These are phyloP conservation scores for Drosophila affinis DNA, from an alignment of 2,888 invertebrate genomes.

Conservation along the genomic window DNA sequence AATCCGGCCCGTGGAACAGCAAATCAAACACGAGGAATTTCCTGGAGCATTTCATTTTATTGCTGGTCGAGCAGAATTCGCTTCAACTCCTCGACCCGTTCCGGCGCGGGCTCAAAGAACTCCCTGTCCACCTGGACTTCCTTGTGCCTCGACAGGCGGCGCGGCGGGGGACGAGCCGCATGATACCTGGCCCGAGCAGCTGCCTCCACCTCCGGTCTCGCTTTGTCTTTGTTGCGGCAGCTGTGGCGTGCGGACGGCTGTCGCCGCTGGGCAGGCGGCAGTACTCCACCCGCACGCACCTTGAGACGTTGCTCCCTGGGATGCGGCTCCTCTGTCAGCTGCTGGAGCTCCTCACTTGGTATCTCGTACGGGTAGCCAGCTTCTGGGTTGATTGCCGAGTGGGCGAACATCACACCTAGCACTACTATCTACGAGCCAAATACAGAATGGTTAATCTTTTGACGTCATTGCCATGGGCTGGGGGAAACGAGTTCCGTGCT, in stretches of 20 bases:
- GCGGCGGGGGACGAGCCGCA: conserved; percentile 38
- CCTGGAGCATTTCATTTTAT: conserved; percentile 22
- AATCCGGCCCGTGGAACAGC: conserved; percentile 8
- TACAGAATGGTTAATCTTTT: conserved; percentile 15
- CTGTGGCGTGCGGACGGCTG: conserved; percentile 36
- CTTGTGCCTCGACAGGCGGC: conserved; percentile 48
- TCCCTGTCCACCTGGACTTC: conserved; percentile 46
- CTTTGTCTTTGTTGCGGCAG: conserved; percentile 37
- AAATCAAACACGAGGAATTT: conserved; percentile 23
- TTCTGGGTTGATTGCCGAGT: conserved; percentile 7
- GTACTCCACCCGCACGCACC: conserved; percentile 7
- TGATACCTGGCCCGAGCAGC: conserved; percentile 26
- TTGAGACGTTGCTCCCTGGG: conserved; percentile 28
- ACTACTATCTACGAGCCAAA: conserved; percentile 17
- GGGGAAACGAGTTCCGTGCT: conserved; percentile 28
- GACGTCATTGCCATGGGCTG: conserved; percentile 23
- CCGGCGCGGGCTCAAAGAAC: conserved; percentile 45
- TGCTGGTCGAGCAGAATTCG: conserved; percentile 24
- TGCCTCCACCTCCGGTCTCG: conserved; percentile 18
- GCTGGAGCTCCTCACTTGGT: conserved; percentile 15
- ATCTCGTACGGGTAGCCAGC: conserved; percentile 25
- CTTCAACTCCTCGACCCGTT: conserved; percentile 19
- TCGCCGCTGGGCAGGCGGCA: conserved; percentile 20
- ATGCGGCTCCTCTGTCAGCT: background rate
- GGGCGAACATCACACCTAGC: conserved; percentile 12